Evolutionary conservation across 2,113 vertebrate species (phyloP).

Genomic region (Elanoides forficatus): DNA sequence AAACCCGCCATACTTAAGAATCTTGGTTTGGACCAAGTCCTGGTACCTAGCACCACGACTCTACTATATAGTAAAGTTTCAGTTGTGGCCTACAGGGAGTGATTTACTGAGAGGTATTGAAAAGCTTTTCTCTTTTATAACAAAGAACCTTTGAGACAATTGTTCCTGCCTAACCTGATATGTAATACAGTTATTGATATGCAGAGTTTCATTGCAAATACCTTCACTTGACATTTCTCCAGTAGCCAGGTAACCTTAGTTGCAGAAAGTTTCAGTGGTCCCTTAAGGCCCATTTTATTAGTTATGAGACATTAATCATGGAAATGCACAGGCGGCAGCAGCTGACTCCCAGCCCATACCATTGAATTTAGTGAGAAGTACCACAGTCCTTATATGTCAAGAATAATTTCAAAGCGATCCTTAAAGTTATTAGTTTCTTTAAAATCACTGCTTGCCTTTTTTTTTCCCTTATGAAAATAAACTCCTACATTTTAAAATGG

Average conservation of each 20-base stretch:
- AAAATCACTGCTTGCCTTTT: neutral
- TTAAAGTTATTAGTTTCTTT: neutral
- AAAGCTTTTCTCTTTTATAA: neutral
- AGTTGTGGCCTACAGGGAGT: neutral
- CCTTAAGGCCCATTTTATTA: neutral
- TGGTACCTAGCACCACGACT: neutral
- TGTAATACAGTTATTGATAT: neutral
- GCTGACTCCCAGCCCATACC: neutral
- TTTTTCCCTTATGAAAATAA: neutral
- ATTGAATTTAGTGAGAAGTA: neutral
- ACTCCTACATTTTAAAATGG: neutral
- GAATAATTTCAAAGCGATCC: neutral
- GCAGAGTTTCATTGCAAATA: neutral
- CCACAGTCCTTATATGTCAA: neutral
- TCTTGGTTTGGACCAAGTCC: neutral
- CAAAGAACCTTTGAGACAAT: neutral
- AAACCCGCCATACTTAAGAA: fast-evolving
- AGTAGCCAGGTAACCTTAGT: neutral
- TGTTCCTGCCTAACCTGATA: neutral
- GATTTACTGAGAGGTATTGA: neutral
- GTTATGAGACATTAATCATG: neutral
- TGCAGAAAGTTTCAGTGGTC: neutral
- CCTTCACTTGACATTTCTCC: neutral
- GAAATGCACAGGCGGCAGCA: neutral
- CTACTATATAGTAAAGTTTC: neutral